Conservation (phyloP, 2,113 vertebrate species). For the Rhinopomastus cyanomelas region DNA sequence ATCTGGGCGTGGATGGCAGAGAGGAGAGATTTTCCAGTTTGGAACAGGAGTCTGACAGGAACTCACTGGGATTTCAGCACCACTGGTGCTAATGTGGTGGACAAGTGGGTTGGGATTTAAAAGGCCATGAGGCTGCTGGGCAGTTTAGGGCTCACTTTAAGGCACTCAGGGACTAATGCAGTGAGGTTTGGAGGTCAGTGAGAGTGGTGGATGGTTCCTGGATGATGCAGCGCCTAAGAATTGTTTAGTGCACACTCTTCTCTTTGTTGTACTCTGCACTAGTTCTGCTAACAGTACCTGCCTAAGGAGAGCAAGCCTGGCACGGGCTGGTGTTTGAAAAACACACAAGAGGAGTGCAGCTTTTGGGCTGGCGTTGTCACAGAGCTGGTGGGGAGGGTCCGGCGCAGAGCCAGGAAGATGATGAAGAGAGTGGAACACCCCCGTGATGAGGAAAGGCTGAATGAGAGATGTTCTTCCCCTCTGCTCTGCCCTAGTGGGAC, state of each 20-base stretch:
- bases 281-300: no score
- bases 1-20: neutral
- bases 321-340: neutral
- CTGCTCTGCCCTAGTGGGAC: no score
- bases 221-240: neutral
- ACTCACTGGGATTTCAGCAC: neutral
- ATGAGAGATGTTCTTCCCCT: no score
- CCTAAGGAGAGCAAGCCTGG: neutral
- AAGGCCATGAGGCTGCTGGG: neutral
- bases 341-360: neutral
- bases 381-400: no score
- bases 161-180: neutral
- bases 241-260: neutral
- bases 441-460: no score
- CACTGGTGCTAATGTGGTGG: neutral
- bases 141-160: neutral
- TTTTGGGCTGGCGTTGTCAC: neutral
- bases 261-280: no score
- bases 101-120: neutral
- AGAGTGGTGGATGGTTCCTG: neutral
- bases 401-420: no score
- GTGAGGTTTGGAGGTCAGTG: neutral
- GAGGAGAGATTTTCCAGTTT: neutral
- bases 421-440: no score
- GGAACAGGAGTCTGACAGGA: neutral